Conservation (phyloP, 2,113 vertebrate species). For the Acanthisitta chloris region DNA sequence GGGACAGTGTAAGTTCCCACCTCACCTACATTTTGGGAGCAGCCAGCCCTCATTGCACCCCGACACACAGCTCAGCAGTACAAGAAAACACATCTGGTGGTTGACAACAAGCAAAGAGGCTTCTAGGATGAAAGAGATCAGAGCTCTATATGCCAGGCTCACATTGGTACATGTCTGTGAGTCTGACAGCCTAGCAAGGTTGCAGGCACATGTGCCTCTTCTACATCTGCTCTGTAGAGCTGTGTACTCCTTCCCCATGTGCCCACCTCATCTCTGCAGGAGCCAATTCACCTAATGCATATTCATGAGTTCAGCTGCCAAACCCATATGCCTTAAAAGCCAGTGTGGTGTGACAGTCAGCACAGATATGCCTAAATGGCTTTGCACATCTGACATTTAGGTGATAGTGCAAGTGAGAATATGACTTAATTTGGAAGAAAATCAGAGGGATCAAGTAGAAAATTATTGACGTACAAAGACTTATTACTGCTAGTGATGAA, state of each 20-base stretch:
- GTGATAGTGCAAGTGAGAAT: neutral
- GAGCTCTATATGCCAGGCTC: neutral
- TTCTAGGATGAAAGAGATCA: neutral
- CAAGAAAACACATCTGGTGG: neutral
- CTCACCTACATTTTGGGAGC: neutral
- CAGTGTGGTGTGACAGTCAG: neutral
- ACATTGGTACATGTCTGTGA: rapidly evolving
- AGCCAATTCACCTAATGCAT: rapidly evolving
- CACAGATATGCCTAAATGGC: neutral
- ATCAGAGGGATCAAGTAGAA: neutral
- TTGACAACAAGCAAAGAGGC: neutral
- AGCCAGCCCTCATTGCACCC: neutral
- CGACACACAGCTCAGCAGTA: rapidly evolving
- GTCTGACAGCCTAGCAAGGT: neutral
- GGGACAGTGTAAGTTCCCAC: neutral
- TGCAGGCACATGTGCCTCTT: rapidly evolving
- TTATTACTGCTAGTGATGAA: conserved; percentile 30
- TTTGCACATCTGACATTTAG: neutral
- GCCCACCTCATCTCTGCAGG: rapidly evolving
- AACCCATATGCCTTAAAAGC: neutral
- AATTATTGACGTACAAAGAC: neutral
- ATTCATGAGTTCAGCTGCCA: neutral
- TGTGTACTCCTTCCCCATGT: rapidly evolving
- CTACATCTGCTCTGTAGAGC: neutral
- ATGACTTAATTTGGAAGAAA: conserved; percentile 7